Percentiles rank a stretch among this genome's conserved stretches.
Conservation (phyloP, 2,113 vertebrate genomes). For the Eclectus roratus region DNA sequence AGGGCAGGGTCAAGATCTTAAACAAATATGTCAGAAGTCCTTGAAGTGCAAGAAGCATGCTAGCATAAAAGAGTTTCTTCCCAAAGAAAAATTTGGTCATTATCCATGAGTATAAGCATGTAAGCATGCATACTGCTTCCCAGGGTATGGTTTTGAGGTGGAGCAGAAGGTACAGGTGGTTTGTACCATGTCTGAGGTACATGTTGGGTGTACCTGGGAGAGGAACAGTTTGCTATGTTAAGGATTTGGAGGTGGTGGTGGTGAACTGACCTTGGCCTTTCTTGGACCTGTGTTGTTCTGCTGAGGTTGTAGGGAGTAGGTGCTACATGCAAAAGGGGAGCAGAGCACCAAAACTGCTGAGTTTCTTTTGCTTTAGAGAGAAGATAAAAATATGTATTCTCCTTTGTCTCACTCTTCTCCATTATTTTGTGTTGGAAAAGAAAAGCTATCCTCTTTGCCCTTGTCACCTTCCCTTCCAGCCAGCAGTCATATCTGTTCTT, state of each 20-base stretch:
- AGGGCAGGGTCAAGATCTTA: not conserved
- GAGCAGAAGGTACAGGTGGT: not conserved
- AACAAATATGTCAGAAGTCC: fast-evolving
- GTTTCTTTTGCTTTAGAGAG: not conserved
- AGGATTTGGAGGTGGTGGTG: not conserved
- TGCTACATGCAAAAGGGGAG: not conserved
- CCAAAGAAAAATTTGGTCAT: not conserved
- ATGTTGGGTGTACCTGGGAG: not conserved
- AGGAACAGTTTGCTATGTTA: not conserved
- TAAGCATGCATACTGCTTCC: not conserved
- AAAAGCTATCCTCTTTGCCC: not conserved
- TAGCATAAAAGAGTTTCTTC: not conserved
- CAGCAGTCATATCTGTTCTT: not conserved
- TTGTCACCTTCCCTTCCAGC: not conserved
- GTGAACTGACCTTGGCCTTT: not conserved
- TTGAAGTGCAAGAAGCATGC: not conserved
- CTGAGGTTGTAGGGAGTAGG: not conserved
- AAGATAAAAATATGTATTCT: not conserved
- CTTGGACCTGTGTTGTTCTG: not conserved
- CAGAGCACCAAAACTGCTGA: not conserved
- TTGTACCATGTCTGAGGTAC: not conserved
- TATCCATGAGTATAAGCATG: not conserved
- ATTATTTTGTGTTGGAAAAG: not conserved
- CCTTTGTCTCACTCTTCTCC: not conserved
- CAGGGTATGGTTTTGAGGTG: not conserved